These are phyloP conservation scores for Punctoribates punctum DNA, from an alignment of 2,888 invertebrate species.

Conservation along the genomic window DNA sequence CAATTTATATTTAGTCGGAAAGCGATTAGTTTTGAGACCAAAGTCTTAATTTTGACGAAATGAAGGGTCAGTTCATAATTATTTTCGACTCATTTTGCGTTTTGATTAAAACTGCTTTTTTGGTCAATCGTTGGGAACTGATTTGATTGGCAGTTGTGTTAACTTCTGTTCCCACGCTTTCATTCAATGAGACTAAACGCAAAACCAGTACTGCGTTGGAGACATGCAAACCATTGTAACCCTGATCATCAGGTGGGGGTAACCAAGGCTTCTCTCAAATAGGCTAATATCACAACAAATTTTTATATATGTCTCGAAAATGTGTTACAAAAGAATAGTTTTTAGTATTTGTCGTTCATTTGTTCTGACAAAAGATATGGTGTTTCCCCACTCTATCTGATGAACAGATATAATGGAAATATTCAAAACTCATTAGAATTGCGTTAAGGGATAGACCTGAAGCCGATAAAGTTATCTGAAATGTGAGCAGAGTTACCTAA, in stretches of 20 bases:
- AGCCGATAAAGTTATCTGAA: too few relatives aligned
- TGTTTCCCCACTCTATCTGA: too few relatives aligned
- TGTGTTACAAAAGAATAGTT: too few relatives aligned
- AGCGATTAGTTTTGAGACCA: background rate
- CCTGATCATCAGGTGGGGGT: background rate
- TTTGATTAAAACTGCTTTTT: conserved; percentile 16
- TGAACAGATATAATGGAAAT: too few relatives aligned
- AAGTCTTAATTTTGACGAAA: background rate
- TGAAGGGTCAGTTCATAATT: background rate
- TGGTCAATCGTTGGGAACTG: conserved; percentile 2
- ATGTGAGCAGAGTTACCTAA: too few relatives aligned
- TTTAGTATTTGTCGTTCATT: too few relatives aligned
- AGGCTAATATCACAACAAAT: background rate
- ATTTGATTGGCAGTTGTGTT: background rate
- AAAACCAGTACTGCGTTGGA: background rate
- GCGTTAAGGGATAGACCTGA: too few relatives aligned
- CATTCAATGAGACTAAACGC: background rate
- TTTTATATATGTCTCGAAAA: too few relatives aligned
- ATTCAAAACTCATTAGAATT: too few relatives aligned
- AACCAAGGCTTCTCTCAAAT: background rate
- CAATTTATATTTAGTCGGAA: background rate
- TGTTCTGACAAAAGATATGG: too few relatives aligned
- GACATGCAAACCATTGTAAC: background rate
- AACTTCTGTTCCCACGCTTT: conserved; percentile 19
- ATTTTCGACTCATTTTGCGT: background rate